Conservation (phyloP, 2,113 vertebrate species). For the Fregata magnificens region DNA sequence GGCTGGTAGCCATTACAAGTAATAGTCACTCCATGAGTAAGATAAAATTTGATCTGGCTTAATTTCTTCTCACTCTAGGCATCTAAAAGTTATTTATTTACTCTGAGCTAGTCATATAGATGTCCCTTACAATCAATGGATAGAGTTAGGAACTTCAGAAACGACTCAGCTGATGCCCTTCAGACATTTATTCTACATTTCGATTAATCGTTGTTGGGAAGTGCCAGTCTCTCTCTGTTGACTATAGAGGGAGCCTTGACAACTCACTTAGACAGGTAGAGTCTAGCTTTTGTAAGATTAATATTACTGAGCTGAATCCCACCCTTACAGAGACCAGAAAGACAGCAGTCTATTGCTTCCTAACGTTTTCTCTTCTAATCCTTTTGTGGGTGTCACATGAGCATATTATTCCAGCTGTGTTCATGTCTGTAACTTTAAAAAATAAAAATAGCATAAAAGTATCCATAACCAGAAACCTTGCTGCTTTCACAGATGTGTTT, state of each 20-base stretch:
- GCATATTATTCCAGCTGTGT: not conserved
- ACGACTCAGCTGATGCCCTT: not conserved
- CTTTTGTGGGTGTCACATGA: not conserved
- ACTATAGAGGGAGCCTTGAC: constrained; percentile 52
- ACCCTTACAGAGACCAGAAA: not conserved
- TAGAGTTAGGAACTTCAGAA: not conserved
- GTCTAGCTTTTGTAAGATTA: not conserved
- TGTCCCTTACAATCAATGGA: not conserved
- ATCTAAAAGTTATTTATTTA: not conserved
- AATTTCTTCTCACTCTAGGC: not conserved
- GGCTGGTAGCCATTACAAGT: not conserved
- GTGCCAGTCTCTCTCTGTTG: not conserved
- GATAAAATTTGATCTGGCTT: not conserved
- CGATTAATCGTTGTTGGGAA: not conserved
- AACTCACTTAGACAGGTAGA: not conserved
- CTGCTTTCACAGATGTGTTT: not conserved
- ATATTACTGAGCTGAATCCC: not conserved
- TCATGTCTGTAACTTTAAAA: not conserved
- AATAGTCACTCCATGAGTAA: not conserved
- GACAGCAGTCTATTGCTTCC: not conserved
- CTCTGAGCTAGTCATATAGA: not conserved
- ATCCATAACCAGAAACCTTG: not conserved
- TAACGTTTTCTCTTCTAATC: not conserved
- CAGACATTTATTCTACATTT: not conserved
- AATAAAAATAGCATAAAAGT: not conserved